phyloP scores from a whole-genome alignment of 2,113 vertebrate species.

The Mobula birostris region DNA sequence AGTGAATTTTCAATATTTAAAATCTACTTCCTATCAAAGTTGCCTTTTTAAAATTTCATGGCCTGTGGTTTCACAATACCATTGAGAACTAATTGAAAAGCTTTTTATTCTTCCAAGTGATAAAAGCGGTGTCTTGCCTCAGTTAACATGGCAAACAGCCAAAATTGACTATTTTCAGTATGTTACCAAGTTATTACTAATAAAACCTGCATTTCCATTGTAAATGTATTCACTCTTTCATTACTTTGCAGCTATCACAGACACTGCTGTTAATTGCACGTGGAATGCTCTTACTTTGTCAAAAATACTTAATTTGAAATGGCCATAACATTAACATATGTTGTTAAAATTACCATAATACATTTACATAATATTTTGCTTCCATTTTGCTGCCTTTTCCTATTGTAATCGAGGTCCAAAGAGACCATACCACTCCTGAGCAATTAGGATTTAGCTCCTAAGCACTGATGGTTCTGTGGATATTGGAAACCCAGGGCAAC shows the following conservation, averaged over 20 bases:
- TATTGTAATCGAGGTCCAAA: not conserved
- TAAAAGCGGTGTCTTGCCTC: constrained; percentile 52
- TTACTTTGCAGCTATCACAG: not conserved
- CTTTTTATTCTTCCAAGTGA: constrained; percentile 60
- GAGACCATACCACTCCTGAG: not conserved
- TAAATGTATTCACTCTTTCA: not conserved
- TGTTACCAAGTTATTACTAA: not conserved
- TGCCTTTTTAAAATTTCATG: constrained; percentile 78
- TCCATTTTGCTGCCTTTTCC: not conserved
- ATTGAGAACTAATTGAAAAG: constrained; percentile 58
- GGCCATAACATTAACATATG: not conserved
- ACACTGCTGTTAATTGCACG: not conserved
- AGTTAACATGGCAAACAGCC: not conserved
- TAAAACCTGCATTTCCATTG: not conserved
- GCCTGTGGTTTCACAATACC: constrained; percentile 59
- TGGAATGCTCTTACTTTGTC: not conserved
- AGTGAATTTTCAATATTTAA: constrained; percentile 72
- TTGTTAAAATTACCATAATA: not conserved
- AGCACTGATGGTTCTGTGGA: too few relatives aligned
- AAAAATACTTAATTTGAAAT: not conserved
- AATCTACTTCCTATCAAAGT: constrained; percentile 77
- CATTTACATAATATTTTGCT: not conserved
- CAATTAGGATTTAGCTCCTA: not conserved
- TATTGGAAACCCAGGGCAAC: too few relatives aligned
- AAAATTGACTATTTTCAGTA: constrained; percentile 16